These are phyloP conservation scores for Trichomalopsis sarcophagae DNA, from an alignment of 1,140 invertebrate genomes.

Conservation along the genomic window DNA sequence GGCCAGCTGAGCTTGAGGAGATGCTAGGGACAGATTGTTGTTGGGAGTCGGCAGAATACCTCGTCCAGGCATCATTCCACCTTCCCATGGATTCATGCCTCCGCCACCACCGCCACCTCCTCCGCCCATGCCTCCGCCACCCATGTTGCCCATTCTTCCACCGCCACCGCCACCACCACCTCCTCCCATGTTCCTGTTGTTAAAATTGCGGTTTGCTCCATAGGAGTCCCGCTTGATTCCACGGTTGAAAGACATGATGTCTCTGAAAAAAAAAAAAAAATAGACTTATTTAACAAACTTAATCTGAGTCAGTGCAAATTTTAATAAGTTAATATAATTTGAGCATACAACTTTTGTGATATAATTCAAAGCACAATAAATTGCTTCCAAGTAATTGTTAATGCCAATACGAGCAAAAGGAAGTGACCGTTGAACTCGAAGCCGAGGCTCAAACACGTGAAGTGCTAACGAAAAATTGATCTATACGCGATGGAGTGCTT, in stretches of 20 bases:
- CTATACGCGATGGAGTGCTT: too few relatives aligned
- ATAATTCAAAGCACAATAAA: neutral
- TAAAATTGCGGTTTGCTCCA: constrained; percentile 64
- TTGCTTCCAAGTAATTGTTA: too few relatives aligned
- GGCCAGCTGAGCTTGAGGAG: constrained; percentile 73
- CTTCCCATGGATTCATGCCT: constrained; percentile 74
- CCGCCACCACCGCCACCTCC: constrained; percentile 59
- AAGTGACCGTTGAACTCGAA: neutral
- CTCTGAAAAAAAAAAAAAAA: constrained; percentile 31
- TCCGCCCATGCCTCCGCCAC: constrained; percentile 60
- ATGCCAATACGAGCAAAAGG: neutral
- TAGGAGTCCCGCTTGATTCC: constrained; percentile 69
- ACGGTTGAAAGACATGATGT: constrained; percentile 69
- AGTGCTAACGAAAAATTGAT: neutral
- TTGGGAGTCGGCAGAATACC: constrained; percentile 72
- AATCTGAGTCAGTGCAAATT: neutral
- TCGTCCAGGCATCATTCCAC: constrained; percentile 74
- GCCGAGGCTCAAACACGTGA: neutral
- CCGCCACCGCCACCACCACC: constrained; percentile 58
- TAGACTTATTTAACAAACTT: neutral
- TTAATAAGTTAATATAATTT: neutral
- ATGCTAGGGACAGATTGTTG: constrained; percentile 71
- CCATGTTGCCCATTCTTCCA: constrained; percentile 62
- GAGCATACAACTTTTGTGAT: neutral
- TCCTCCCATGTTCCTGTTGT: constrained; percentile 59